These are phyloP conservation scores for Trilocha varians DNA, from an alignment of 2,888 invertebrate genomes.

Conservation along the genomic window DNA sequence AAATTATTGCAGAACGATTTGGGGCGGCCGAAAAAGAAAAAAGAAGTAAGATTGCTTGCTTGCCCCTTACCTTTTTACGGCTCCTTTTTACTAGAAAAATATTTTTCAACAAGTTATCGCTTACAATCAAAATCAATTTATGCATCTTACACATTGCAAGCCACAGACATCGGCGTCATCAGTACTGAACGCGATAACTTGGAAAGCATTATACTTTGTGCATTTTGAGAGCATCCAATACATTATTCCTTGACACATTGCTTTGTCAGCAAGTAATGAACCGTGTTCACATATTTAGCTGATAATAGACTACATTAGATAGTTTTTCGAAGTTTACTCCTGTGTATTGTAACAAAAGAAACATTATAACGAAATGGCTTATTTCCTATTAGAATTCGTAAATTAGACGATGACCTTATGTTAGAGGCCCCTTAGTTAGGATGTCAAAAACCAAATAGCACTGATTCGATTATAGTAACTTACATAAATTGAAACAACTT, in stretches of 20 bases:
- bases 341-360: not conserved
- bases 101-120: conserved; percentile 67
- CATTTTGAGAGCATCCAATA: conserved; percentile 57
- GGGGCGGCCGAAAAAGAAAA: conserved; percentile 98
- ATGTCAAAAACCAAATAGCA: too few relatives aligned
- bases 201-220: conserved; percentile 55
- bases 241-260: conserved; percentile 62
- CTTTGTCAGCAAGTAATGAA: conserved; percentile 54
- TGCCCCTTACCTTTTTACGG: conserved; percentile 71
- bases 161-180: conserved; percentile 45
- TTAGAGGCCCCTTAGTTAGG: too few relatives aligned
- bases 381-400: too few relatives aligned
- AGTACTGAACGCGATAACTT: conserved; percentile 60
- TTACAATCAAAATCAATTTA: conserved; percentile 46
- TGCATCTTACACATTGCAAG: conserved; percentile 17
- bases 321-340: not conserved
- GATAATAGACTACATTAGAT: conserved; percentile 24
- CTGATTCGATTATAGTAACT: too few relatives aligned
- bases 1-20: conserved; percentile 86
- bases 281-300: conserved; percentile 49
- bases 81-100: conserved; percentile 67
- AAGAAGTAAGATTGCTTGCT: conserved; percentile 93
- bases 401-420: too few relatives aligned
- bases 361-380: not conserved
- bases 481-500: too few relatives aligned